Evolutionary conservation across 1,140 invertebrate genomes (phyloP), one percentile per base, ranked within the genome.

Genomic region (Ceratoteleas bidentatus): DNA sequence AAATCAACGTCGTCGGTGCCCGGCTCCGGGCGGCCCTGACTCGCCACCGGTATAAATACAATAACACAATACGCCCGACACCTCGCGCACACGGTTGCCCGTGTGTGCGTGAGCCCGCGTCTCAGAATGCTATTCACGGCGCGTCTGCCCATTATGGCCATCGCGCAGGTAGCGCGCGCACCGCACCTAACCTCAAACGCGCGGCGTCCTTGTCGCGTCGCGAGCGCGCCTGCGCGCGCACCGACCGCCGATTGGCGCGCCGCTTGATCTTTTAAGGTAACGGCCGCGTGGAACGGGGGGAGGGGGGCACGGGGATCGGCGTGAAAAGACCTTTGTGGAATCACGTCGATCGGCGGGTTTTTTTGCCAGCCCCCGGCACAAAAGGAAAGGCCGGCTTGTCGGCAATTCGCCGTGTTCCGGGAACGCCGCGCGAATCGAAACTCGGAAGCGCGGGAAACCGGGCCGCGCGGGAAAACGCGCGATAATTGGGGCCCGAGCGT

Each of bases 1-100:
- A n/a, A n/a, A n/a, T n/a, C n/a, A n/a, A n/a, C n/a, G n/a, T 65
- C 38, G 8, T 6, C 65, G 57, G 10, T 56, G 72, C 49, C 33
- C 78, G 54, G 78, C 64, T 69, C 50, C 61, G 40, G 54, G 72
- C 72, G 78, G 72, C 79, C 66, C 73, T 72, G 79, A 68, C 72
- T 54, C 43, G 72, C 52, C 60, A 61, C 54, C 65, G 61, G 66
- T 81, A 81, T 81, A 81, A 81, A 81, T 76, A 81, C 79, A 81
- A 81, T 76, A 81, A 81, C 66, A 81, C 79, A 72, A 81, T 76
- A 81, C 66, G 61, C 52, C 79, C 79, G 66, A 81, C 79, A 81
- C 66, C 79, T 76, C 72, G 64, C 54, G 40, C 62, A 16, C 43
- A 78, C 47, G 45, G 50, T 33, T 40, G 40, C 56, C 15, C 47